A percentile compares a stretch with the other conserved stretches of the same genome.
These are phyloP conservation scores for Hydriomena furcata DNA, from an alignment of 2,888 invertebrate genomes.

Conservation along the genomic window DNA sequence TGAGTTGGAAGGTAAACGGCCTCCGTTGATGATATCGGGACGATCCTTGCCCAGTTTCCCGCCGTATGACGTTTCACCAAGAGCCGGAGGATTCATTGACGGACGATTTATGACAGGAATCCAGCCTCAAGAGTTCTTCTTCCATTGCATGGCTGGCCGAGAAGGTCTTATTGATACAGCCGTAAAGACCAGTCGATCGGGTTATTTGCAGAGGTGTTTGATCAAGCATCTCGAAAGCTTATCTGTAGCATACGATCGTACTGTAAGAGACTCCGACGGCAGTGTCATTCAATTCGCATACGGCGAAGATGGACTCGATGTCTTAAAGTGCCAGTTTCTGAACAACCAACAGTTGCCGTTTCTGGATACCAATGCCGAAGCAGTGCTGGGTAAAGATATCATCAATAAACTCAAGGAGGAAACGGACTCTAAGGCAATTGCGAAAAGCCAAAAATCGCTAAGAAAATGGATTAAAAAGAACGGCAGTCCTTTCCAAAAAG, in stretches of 20 bases:
- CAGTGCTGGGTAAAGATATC: constrained; percentile 83
- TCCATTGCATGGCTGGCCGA: constrained; percentile 99
- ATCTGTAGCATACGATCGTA: constrained; percentile 95
- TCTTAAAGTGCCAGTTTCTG: constrained; percentile 93
- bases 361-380: constrained; percentile 90
- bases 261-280: constrained; percentile 97
- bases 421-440: constrained; percentile 74
- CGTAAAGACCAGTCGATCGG: constrained; percentile 99
- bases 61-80: constrained; percentile 93
- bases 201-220: constrained; percentile 98
- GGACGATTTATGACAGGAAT: constrained; percentile 99
- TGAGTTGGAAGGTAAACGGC: constrained; percentile 98
- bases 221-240: constrained; percentile 99
- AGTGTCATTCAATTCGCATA: constrained; percentile 96
- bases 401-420: constrained; percentile 84
- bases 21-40: constrained; percentile 97
- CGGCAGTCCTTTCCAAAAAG: constrained; percentile 69
- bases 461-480: constrained; percentile 85
- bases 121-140: constrained; percentile 98
- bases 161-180: constrained; percentile 99
- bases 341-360: constrained; percentile 90
- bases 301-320: constrained; percentile 97
- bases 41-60: constrained; percentile 96
- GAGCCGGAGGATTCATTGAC: constrained; percentile 98
- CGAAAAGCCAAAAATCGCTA: constrained; percentile 83